Evolutionary conservation across 2,797 vertebrate genomes (phyloP).

Genomic region (Intellagama lesueurii): DNA sequence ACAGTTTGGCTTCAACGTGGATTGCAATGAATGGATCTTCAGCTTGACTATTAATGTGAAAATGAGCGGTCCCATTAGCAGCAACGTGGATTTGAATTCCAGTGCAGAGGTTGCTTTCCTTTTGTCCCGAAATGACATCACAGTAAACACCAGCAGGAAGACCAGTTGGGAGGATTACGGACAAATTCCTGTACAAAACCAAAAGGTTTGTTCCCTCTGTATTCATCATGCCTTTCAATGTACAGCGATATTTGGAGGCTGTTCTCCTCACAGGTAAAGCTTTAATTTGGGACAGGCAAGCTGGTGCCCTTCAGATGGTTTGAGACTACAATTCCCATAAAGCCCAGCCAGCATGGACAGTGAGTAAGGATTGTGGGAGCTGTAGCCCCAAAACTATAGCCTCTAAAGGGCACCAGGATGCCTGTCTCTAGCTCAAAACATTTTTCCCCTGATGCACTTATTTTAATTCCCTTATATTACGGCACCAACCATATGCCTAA

Average conservation of each 20-base stretch:
- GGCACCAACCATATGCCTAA: not conserved
- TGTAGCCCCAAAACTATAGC: not conserved
- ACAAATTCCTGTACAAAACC: conserved; percentile 78
- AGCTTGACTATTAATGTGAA: conserved; percentile 82
- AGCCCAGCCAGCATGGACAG: not conserved
- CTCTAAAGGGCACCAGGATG: not conserved
- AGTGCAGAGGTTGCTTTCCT: conserved; percentile 79
- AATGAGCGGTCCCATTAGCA: conserved; percentile 77
- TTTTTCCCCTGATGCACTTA: not conserved
- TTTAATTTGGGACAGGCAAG: not conserved
- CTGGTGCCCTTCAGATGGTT: not conserved
- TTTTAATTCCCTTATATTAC: not conserved
- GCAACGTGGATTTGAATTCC: conserved; percentile 83
- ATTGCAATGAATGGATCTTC: conserved; percentile 88
- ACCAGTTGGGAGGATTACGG: conserved; percentile 82
- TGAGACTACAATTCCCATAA: not conserved
- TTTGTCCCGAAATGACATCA: conserved; percentile 89
- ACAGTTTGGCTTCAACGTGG: conserved; percentile 84
- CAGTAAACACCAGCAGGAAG: conserved; percentile 87
- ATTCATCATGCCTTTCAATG: not conserved
- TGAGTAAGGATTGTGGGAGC: not conserved
- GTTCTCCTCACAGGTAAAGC: not conserved
- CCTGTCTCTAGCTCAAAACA: not conserved
- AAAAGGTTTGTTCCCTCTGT: not conserved
- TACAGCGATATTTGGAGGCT: not conserved